A percentile compares a stretch with the other conserved stretches of the same genome.
Evolutionary conservation across 1,140 invertebrate species (phyloP).

Genomic region (Drosophila pectinifera): DNA sequence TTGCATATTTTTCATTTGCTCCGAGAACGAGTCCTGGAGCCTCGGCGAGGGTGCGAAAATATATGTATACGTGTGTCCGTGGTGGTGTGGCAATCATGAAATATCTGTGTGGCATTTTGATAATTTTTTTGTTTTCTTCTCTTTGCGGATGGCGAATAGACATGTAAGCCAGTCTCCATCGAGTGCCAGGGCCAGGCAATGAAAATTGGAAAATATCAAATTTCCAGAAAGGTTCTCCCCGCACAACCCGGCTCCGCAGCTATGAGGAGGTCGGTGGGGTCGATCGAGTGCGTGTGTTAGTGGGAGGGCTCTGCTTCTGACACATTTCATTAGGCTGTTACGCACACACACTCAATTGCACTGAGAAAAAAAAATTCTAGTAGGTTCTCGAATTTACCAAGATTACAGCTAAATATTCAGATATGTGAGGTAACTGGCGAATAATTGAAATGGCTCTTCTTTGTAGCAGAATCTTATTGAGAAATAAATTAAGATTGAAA

Average conservation of each 20-base stretch:
- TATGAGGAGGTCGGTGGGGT: conserved; percentile 55
- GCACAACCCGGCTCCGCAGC: conserved; percentile 5
- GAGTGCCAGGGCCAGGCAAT: conserved; percentile 64
- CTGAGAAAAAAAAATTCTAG: not conserved
- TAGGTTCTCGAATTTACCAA: not conserved
- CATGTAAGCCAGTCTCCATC: conserved; percentile 64
- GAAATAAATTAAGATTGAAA: too few relatives aligned
- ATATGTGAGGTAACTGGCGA: too few relatives aligned
- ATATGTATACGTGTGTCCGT: conserved; percentile 28
- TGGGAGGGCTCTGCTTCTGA: conserved; percentile 63
- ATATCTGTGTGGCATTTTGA: conserved; percentile 60
- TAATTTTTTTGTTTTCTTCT: conserved; percentile 49
- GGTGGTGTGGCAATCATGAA: conserved; percentile 27
- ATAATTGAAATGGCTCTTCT: too few relatives aligned
- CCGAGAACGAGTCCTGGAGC: conserved; percentile 10
- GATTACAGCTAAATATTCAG: too few relatives aligned
- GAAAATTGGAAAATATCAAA: conserved; percentile 83
- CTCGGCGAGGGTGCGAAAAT: conserved; percentile 53
- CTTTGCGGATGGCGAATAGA: conserved; percentile 27
- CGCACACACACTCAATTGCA: conserved; percentile 28
- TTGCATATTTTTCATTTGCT: conserved; percentile 81
- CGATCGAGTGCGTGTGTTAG: conserved; percentile 58
- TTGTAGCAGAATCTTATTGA: too few relatives aligned
- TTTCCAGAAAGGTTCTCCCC: conserved; percentile 51
- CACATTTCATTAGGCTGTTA: conserved; percentile 77